A percentile compares a stretch with the other conserved stretches of the same genome.
Evolutionary conservation across 2,888 invertebrate species (phyloP).

Genomic region (Parnassius mnemosyne): DNA sequence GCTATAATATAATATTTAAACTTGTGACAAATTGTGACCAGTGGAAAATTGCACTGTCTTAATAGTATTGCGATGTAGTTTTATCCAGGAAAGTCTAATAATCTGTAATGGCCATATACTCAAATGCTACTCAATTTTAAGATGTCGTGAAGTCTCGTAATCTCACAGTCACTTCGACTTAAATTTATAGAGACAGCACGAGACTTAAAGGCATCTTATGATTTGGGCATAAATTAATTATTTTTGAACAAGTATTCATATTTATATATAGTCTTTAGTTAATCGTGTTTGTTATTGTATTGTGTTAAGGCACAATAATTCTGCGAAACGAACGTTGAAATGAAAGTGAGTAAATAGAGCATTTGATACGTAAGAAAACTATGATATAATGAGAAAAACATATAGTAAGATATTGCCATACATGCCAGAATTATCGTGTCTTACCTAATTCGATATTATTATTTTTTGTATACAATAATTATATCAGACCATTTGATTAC

Average conservation of each 20-base stretch:
- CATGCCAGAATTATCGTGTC: conserved; percentile 5
- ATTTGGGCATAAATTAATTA: background rate
- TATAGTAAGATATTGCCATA: too few relatives aligned
- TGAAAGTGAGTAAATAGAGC: background rate
- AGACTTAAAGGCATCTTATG: too few relatives aligned
- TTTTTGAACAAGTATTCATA: background rate
- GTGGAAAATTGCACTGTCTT: background rate
- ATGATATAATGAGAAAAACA: too few relatives aligned
- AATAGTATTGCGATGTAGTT: background rate
- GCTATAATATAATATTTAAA: background rate
- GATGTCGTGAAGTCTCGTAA: too few relatives aligned
- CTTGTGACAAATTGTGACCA: conserved; percentile 13
- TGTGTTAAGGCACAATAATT: conserved; percentile 23
- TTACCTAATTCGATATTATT: too few relatives aligned
- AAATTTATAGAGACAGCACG: too few relatives aligned
- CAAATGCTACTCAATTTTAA: too few relatives aligned
- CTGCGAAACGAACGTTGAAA: conserved; percentile 4
- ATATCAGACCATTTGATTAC: background rate
- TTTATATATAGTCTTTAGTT: background rate
- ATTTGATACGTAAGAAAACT: too few relatives aligned
- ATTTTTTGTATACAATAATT: too few relatives aligned
- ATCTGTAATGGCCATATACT: background rate
- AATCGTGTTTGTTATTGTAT: conserved; percentile 12
- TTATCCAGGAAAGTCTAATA: background rate
- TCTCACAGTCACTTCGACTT: too few relatives aligned